Conservation (phyloP, 2,113 vertebrate species). For the Thamnaconus septentrionalis region DNA sequence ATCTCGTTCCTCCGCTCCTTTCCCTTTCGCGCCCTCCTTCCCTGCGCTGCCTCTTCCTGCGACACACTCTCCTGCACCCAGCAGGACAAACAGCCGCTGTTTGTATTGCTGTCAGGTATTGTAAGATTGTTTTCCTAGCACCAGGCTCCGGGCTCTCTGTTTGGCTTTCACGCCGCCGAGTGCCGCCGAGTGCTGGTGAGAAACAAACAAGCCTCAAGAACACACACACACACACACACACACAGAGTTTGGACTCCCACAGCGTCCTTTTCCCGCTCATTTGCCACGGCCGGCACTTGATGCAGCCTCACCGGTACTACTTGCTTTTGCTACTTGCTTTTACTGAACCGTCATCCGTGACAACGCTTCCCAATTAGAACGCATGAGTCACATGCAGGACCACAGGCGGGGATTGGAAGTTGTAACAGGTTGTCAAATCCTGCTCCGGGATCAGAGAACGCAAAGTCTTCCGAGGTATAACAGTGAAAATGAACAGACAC, state of each 20-base stretch:
- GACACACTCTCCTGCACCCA: not conserved
- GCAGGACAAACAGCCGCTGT: constrained; percentile 34
- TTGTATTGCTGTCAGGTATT: constrained; percentile 46
- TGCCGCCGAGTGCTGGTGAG: constrained; percentile 37
- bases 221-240: constrained; percentile 18
- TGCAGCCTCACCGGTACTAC: not conserved
- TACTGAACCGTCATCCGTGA: constrained; percentile 42
- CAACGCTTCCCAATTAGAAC: constrained; percentile 65
- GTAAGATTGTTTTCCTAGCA: constrained; percentile 51
- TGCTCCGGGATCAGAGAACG: too few relatives aligned
- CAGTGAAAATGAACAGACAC: too few relatives aligned
- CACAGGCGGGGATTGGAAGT: too few relatives aligned
- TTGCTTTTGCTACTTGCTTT: constrained; percentile 16
- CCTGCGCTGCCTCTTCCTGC: too few relatives aligned
- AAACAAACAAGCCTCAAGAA: constrained; percentile 48
- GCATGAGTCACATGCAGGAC: constrained; percentile 46
- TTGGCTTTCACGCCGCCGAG: constrained; percentile 60
- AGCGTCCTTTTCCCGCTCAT: constrained; percentile 35
- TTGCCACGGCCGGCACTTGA: constrained; percentile 35
- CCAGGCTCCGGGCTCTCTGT: constrained; percentile 44
- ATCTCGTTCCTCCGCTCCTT: too few relatives aligned
- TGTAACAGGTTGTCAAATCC: too few relatives aligned
- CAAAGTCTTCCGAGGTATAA: too few relatives aligned
- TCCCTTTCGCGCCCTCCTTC: too few relatives aligned
- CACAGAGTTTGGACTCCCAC: constrained; percentile 23